A percentile compares a stretch with the other conserved stretches of the same genome.
Evolutionary conservation across 2,888 invertebrate species (phyloP).

Genomic region (Odontocolon sp.): DNA sequence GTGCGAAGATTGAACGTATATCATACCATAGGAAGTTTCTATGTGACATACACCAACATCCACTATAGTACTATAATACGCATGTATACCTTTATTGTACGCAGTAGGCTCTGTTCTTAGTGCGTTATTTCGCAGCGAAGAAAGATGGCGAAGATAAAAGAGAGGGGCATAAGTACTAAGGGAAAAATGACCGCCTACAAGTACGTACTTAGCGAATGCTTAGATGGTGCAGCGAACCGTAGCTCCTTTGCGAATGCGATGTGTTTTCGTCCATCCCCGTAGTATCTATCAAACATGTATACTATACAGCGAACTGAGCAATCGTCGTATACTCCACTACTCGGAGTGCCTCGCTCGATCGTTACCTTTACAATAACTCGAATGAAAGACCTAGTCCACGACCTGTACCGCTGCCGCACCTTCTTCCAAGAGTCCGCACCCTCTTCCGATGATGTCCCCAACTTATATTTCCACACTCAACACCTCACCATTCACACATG

Average conservation of each 20-base stretch:
- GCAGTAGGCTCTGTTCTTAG: background rate
- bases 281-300: slow-evolving; percentile 15
- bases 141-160: slow-evolving; percentile 64
- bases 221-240: slow-evolving; percentile 74
- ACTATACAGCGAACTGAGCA: slow-evolving; percentile 21
- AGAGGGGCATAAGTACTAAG: slow-evolving; percentile 60
- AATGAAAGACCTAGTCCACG: slow-evolving; percentile 56
- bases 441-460: slow-evolving; percentile 33
- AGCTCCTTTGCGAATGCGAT: slow-evolving; percentile 73
- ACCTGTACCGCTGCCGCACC: slow-evolving; percentile 42
- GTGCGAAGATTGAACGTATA: no score
- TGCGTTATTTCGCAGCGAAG: slow-evolving; percentile 37
- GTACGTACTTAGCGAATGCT: slow-evolving; percentile 76
- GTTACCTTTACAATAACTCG: slow-evolving; percentile 50
- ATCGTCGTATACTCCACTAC: slow-evolving; percentile 28
- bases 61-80: background rate
- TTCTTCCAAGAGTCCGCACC: slow-evolving; percentile 53
- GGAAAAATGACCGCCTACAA: slow-evolving; percentile 74
- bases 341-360: slow-evolving; percentile 43
- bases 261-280: slow-evolving; percentile 53
- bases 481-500: slow-evolving; percentile 13
- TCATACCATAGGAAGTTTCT: no score
- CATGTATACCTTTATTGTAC: slow-evolving; percentile 7
- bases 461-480: background rate
- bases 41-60: slow-evolving; percentile 11